Evolutionary conservation across 2,797 vertebrate genomes (phyloP).

Genomic region (Lophura swinhoii): DNA sequence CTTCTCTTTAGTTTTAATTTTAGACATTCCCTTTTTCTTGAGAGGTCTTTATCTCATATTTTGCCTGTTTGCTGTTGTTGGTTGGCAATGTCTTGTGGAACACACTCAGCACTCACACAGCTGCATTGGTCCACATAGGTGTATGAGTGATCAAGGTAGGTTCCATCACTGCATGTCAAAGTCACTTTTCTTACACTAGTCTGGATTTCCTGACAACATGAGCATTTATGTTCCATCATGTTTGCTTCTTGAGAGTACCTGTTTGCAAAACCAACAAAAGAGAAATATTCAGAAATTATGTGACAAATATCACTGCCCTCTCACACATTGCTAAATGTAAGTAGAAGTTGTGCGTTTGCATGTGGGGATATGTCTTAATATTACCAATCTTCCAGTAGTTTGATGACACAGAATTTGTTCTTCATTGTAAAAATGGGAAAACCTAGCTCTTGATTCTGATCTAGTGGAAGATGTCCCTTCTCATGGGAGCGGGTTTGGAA

Average conservation of each 20-base stretch:
- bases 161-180: slow-evolving; percentile 64
- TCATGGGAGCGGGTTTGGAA: neutral
- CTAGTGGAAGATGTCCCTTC: neutral
- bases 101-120: slow-evolving; percentile 57
- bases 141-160: slow-evolving; percentile 61
- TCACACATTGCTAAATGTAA: neutral
- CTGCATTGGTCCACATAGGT: slow-evolving; percentile 74
- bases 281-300: neutral
- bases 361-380: neutral
- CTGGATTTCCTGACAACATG: slow-evolving; percentile 78
- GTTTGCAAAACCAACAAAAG: neutral
- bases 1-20: neutral
- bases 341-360: neutral
- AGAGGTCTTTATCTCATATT: neutral
- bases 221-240: slow-evolving; percentile 60
- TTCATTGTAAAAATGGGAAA: neutral
- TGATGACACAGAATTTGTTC: neutral
- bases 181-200: slow-evolving; percentile 63
- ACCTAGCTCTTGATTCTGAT: neutral
- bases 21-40: neutral
- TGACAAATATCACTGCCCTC: neutral
- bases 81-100: neutral
- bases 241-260: slow-evolving; percentile 76
- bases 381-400: neutral
- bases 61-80: neutral